phyloP scores from a whole-genome alignment of 2,888 invertebrate species.

The Latrodectus elegans region DNA sequence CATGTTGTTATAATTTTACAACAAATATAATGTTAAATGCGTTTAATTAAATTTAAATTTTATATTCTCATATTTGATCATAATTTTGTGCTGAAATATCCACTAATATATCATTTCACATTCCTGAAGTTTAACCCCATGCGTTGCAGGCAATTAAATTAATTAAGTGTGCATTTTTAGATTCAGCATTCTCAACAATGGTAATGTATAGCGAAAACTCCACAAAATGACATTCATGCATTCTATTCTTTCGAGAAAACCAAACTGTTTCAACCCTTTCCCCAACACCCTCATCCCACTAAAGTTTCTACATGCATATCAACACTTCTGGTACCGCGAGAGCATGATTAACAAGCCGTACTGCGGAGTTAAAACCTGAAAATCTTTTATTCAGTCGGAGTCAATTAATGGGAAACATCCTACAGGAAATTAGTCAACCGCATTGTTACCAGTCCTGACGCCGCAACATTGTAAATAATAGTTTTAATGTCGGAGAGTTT shows the following conservation, averaged over 20 bases:
- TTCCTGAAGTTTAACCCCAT: too few species aligned
- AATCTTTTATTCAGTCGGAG: conserved; percentile 46
- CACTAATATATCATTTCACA: too few species aligned
- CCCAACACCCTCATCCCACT: not conserved
- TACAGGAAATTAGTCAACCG: conserved; percentile 53
- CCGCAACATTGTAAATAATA: conserved; percentile 46
- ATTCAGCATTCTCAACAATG: too few species aligned
- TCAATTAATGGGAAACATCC: conserved; percentile 48
- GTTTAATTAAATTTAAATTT: too few species aligned
- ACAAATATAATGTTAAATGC: too few species aligned
- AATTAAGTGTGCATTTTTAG: too few species aligned
- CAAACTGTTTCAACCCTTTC: not conserved
- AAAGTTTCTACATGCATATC: conserved; percentile 27
- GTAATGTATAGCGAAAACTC: not conserved
- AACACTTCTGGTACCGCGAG: conserved; percentile 5
- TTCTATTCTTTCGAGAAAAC: not conserved
- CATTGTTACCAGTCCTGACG: conserved; percentile 32
- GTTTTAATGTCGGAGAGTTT: conserved; percentile 48
- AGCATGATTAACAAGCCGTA: not conserved
- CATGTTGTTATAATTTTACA: too few species aligned
- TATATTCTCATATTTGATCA: too few species aligned
- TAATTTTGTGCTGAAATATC: too few species aligned
- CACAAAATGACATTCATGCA: conserved; percentile 16
- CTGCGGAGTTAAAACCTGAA: too few species aligned
- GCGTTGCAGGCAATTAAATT: too few species aligned